Conservation (phyloP, 1,140 invertebrate species). For the Acromyrmex echinatior region DNA sequence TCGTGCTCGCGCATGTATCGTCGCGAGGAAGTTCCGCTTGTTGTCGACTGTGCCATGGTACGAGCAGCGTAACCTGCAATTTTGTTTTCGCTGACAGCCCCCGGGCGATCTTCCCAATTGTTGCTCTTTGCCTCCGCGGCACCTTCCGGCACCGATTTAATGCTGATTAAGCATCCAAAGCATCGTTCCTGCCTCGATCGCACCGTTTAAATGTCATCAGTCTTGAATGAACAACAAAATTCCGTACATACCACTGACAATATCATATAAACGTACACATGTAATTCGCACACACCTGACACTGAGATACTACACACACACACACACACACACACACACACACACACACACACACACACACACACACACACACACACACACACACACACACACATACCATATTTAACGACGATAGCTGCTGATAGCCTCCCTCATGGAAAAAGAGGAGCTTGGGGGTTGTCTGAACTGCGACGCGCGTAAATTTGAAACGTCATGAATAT, state of each 20-base stretch:
- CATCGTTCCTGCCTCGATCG: conserved; percentile 4
- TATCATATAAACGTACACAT: background rate
- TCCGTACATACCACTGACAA: background rate
- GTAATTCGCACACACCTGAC: background rate
- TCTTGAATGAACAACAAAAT: background rate
- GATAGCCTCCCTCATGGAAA: background rate
- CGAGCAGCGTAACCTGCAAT: conserved; percentile 63
- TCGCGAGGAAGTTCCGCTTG: conserved; percentile 87
- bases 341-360: no score
- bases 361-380: background rate
- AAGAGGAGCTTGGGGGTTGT: background rate
- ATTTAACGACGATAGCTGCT: no score
- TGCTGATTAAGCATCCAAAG: background rate
- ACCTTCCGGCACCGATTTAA: background rate
- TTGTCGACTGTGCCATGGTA: conserved; percentile 87
- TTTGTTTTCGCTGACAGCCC: conserved; percentile 10
- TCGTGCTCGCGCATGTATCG: conserved; percentile 87
- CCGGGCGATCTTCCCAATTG: background rate
- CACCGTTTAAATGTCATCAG: background rate
- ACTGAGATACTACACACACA: no score
- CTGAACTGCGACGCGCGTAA: background rate
- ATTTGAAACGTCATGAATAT: background rate
- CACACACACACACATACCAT: background rate
- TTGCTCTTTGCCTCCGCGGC: background rate
- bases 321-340: background rate